These are phyloP conservation scores for Teleiodes luculella DNA, from an alignment of 2,888 invertebrate species.

Conservation along the genomic window DNA sequence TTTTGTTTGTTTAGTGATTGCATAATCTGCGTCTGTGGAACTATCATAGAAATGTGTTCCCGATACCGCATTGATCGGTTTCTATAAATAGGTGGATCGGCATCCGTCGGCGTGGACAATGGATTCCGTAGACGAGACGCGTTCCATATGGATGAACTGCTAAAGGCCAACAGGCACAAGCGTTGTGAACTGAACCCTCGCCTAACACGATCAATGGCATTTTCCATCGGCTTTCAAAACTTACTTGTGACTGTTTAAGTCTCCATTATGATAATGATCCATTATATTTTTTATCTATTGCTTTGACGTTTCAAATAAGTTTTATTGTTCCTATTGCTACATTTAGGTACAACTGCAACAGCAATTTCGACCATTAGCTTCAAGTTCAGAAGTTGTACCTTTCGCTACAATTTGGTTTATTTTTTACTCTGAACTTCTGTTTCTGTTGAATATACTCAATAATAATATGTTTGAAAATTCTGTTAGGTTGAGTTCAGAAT, in stretches of 20 bases:
- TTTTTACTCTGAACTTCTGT: background rate
- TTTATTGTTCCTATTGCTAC: background rate
- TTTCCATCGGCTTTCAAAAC: background rate
- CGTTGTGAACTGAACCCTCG: constrained; percentile 33
- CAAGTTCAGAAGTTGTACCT: background rate
- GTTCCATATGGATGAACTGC: constrained; percentile 73
- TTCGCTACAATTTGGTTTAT: background rate
- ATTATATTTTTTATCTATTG: constrained; percentile 10
- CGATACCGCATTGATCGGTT: constrained; percentile 54
- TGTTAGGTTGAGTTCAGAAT: no score
- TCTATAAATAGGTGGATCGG: constrained; percentile 64
- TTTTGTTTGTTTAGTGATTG: constrained; percentile 22
- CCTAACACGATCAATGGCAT: background rate
- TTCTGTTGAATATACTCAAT: background rate
- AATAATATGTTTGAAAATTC: background rate
- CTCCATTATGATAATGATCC: no score
- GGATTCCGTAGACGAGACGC: constrained; percentile 70
- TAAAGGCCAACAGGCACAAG: constrained; percentile 52
- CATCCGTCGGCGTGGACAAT: constrained; percentile 64
- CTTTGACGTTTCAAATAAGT: background rate
- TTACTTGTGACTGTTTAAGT: no score
- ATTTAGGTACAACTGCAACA: constrained; percentile 3
- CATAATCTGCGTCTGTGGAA: constrained; percentile 33
- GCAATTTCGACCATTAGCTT: background rate
- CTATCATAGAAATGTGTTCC: constrained; percentile 40